Evolutionary conservation across 2,113 vertebrate genomes (phyloP).

Genomic region (Oostethus manadensis): DNA sequence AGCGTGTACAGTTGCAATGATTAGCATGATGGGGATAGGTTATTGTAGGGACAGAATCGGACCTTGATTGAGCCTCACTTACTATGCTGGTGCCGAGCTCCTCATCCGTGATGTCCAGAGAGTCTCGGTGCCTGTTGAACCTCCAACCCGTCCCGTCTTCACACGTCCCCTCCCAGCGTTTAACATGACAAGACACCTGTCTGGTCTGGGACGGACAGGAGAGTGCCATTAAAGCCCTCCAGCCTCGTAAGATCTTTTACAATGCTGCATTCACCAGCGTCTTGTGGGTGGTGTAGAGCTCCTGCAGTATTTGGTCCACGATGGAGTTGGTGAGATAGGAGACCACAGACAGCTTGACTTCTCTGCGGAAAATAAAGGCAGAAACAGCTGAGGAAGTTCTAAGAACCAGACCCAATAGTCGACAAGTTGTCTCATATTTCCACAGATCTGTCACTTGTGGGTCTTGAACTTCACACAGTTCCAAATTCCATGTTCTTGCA

Average conservation of each 20-base stretch:
- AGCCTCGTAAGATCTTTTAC: constrained; percentile 37
- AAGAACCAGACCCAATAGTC: too few species aligned
- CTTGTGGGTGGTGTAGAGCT: constrained; percentile 83
- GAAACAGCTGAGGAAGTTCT: constrained; percentile 13
- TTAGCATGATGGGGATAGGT: too few species aligned
- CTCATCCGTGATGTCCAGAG: constrained; percentile 71
- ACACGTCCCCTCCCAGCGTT: constrained; percentile 56
- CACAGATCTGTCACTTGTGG: too few species aligned
- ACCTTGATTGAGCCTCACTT: constrained; percentile 26
- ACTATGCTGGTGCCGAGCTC: constrained; percentile 71
- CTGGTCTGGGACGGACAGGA: constrained; percentile 46
- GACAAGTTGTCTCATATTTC: too few species aligned
- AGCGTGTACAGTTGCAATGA: too few species aligned
- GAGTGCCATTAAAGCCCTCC: neutral
- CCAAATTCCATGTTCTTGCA: too few species aligned
- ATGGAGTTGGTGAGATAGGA: constrained; percentile 88
- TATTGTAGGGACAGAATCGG: too few species aligned
- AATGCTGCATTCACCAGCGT: constrained; percentile 72
- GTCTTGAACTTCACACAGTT: too few species aligned
- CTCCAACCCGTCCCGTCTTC: constrained; percentile 61
- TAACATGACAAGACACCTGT: constrained; percentile 63
- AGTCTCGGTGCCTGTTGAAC: constrained; percentile 68
- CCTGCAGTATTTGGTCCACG: constrained; percentile 85
- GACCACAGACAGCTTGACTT: constrained; percentile 85
- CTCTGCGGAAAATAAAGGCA: constrained; percentile 61